phyloP scores from a whole-genome alignment of 2,797 vertebrate genomes.

The Neosalanx taihuensis region DNA sequence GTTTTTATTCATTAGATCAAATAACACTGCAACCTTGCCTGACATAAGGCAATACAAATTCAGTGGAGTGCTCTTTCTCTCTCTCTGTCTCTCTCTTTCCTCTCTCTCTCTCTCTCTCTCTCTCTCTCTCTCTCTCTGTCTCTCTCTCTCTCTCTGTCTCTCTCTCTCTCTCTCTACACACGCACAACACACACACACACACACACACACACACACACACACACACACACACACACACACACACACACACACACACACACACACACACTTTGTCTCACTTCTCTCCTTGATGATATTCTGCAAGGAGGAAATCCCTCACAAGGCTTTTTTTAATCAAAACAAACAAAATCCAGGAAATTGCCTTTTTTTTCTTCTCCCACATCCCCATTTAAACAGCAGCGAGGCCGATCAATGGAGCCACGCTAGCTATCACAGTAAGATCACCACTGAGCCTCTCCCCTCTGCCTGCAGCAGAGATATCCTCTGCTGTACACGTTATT shows the following conservation, averaged over 20 bases:
- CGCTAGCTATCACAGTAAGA: neutral
- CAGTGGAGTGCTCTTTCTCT: too few relatives aligned
- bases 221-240: constrained; percentile 4
- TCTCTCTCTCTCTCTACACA: too few relatives aligned
- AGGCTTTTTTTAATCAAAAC: constrained; percentile 3
- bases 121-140: too few relatives aligned
- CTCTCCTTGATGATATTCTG: constrained; percentile 13
- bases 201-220: constrained; percentile 2
- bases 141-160: too few relatives aligned
- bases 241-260: neutral
- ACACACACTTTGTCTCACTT: neutral
- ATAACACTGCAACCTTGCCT: neutral
- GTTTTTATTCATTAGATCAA: constrained; percentile 10
- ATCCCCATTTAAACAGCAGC: neutral
- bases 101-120: too few relatives aligned
- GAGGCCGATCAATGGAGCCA: neutral
- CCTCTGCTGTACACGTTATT: neutral
- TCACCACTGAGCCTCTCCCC: neutral
- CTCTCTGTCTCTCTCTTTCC: too few relatives aligned
- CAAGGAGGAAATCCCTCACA: constrained; percentile 13
- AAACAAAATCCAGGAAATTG: constrained; percentile 26
- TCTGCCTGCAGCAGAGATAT: neutral
- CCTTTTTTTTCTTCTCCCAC: constrained; percentile 20
- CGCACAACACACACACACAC: too few relatives aligned
- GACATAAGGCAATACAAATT: neutral